Percentiles rank a stretch among this genome's conserved stretches.
These are phyloP conservation scores for Cyphomyrus discorhynchus DNA, from an alignment of 2,113 vertebrate species.

Conservation along the genomic window DNA sequence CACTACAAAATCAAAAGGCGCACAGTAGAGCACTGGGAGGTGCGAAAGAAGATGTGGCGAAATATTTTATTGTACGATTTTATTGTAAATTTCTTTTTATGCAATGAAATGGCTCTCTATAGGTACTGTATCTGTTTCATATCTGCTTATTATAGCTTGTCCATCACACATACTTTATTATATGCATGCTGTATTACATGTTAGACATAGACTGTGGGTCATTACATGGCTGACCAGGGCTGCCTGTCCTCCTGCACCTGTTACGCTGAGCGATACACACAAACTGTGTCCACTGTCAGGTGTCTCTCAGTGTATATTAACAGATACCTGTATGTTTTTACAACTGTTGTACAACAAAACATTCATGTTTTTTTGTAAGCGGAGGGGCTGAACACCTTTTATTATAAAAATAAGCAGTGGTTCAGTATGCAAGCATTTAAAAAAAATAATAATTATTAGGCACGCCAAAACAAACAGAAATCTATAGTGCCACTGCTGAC, in stretches of 20 bases:
- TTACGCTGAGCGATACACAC: no score
- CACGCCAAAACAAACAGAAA: no score
- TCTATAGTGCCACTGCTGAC: neutral
- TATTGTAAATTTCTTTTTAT: neutral
- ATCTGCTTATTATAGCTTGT: neutral
- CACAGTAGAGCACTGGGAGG: neutral
- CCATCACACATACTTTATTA: neutral
- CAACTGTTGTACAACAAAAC: neutral
- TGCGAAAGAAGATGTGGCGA: neutral
- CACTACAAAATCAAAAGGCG: neutral
- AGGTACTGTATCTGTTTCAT: neutral
- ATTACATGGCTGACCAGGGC: no score
- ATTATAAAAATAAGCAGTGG: neutral
- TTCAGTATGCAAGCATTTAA: neutral
- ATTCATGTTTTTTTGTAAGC: neutral
- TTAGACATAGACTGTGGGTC: no score
- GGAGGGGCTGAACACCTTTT: neutral
- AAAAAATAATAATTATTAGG: no score
- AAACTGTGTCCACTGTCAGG: neutral
- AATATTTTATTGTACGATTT: neutral
- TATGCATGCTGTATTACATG: neutral
- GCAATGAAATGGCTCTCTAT: neutral
- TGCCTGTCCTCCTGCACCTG: no score
- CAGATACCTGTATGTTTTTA: neutral
- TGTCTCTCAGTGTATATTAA: neutral